Percentiles rank a stretch among this genome's conserved stretches.
phyloP scores from a whole-genome alignment of 2,113 vertebrate species.

The Athene noctua region DNA sequence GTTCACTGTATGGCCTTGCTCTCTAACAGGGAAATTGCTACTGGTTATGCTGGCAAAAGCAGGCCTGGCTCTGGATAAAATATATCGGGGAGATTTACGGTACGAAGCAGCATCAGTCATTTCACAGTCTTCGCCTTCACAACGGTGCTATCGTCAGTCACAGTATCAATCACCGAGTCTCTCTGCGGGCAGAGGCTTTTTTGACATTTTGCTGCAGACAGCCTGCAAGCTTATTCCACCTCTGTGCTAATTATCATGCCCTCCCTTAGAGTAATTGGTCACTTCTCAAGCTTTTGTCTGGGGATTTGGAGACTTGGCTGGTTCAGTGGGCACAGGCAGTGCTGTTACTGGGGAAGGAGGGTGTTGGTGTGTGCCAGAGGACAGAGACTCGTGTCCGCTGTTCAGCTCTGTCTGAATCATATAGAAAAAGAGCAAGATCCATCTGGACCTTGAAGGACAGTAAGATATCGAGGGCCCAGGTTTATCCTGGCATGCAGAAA shows the following conservation, averaged over 20 bases:
- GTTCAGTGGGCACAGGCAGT: rapidly evolving
- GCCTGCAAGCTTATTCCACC: background rate
- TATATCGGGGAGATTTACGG: background rate
- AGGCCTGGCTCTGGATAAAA: background rate
- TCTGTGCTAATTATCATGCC: background rate
- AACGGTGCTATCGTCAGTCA: background rate
- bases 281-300: background rate
- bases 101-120: background rate
- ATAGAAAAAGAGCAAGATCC: background rate
- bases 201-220: background rate
- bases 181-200: no score
- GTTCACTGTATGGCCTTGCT: background rate
- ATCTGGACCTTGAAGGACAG: background rate
- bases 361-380: rapidly evolving
- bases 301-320: background rate
- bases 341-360: rapidly evolving
- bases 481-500: background rate
- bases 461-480: background rate
- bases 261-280: background rate
- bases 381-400: background rate
- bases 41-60: background rate
- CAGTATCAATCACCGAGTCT: background rate
- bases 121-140: background rate
- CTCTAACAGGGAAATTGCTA: background rate
- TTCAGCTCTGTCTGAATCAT: background rate